Percentiles rank a stretch among this genome's conserved stretches.
phyloP scores from a whole-genome alignment of 2,797 vertebrate genomes.

The Acanthopagrus latus region DNA sequence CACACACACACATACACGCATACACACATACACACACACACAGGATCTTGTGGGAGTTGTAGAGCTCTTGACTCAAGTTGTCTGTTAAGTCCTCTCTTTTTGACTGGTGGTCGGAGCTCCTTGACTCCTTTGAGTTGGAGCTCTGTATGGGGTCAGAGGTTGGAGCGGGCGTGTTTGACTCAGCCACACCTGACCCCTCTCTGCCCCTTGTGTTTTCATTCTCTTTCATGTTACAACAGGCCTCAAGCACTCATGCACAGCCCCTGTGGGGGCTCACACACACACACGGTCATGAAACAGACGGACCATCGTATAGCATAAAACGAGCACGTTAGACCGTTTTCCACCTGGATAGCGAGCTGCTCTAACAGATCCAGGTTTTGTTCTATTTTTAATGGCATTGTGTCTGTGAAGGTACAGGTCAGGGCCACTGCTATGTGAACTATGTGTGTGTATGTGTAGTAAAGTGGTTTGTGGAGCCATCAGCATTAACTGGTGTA shows the following conservation, averaged over 20 bases:
- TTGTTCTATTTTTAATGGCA: slow-evolving; percentile 83
- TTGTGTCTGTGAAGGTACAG: slow-evolving; percentile 73
- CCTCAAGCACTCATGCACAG: slow-evolving; percentile 74
- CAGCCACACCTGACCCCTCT: slow-evolving; percentile 73
- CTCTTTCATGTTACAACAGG: slow-evolving; percentile 81
- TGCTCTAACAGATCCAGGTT: slow-evolving; percentile 63
- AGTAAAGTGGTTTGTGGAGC: slow-evolving; percentile 77
- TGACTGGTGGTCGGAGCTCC: slow-evolving; percentile 62
- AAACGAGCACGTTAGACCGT: slow-evolving; percentile 67
- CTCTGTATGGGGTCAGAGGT: slow-evolving; percentile 74
- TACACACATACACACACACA: too few species aligned
- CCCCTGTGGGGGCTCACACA: slow-evolving; percentile 61
- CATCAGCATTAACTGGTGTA: slow-evolving; percentile 82
- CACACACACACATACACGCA: too few species aligned
- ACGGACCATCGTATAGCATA: slow-evolving; percentile 63
- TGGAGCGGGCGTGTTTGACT: slow-evolving; percentile 72
- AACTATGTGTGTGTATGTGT: slow-evolving; percentile 58
- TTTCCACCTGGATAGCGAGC: slow-evolving; percentile 70
- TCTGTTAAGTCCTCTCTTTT: slow-evolving; percentile 74
- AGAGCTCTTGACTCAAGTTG: slow-evolving; percentile 64
- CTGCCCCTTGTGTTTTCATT: slow-evolving; percentile 72
- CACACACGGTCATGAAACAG: slow-evolving; percentile 57
- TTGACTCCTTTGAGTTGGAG: slow-evolving; percentile 75
- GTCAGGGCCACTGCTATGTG: slow-evolving; percentile 58
- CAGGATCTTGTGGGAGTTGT: slow-evolving; percentile 15